Base-by-base conservation (phyloP, 2,113 vertebrate species). In the Notechis scutatus region DNA sequence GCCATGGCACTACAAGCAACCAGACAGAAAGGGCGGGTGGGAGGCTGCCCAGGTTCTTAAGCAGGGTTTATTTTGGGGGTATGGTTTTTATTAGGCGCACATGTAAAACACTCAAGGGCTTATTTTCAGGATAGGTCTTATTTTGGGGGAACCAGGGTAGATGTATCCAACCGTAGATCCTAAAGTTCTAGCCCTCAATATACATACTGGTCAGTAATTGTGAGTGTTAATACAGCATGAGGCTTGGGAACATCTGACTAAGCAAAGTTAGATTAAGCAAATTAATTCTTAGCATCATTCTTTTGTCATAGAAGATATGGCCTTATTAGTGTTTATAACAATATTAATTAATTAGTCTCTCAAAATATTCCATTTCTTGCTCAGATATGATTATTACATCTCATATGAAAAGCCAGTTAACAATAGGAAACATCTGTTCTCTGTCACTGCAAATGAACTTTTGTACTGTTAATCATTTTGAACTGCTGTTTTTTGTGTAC, bases 351-450 rank as follows among this genome's bases (percentile, higher is more conserved):
- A 95, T 95, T 94, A 93, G 94, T 94, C 94, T 94, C 88, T 34
- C 20, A 93, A 95, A 95, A 94, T 90, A 50, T 21, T 86, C 94
- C 0, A 55, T 96, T 89, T 94, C 74, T 94, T 93, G 94, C 94
- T 95, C 14, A 12, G 74, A 55, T 93, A 90, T 15, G 0, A 85
- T 47, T 0, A 92, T 94, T 0, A 2, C 88, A 94, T 91, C 92
- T 96, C 95, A 95, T 87, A 55, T 0, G 52, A 95, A 96, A 97
- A 97, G 95, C 92, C 88, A 96, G 93, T 96, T 95, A 96, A 96
- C 95, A 95, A 95, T 96, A 96, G 96, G 97, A 97, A 97, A 97
- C 96, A 97, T 96, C 96, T 97, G 96, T 93, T 96, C 45, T 96
- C 94, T 91, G 93, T 97, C 93, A 93, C 55, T 94, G 95, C 61